Evolutionary conservation across 2,888 invertebrate species (phyloP).

Genomic region (Andrena camellia): DNA sequence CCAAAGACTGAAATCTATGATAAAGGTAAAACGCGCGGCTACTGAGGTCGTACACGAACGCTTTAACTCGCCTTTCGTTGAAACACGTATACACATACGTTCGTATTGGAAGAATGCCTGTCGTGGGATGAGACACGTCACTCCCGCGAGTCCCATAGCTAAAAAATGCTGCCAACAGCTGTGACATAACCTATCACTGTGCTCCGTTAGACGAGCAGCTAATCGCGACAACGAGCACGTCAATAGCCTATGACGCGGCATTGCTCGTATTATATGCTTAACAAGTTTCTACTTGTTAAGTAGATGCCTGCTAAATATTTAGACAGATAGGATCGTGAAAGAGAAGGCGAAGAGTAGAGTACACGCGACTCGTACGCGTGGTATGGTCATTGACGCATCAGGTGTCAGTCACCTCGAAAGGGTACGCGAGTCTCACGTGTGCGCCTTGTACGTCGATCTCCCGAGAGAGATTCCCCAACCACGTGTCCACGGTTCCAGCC

Average conservation of each 20-base stretch:
- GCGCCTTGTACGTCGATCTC: slow-evolving; percentile 37
- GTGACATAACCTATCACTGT: slow-evolving; percentile 57
- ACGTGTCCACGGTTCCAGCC: slow-evolving; percentile 30
- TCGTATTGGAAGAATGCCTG: slow-evolving; percentile 28
- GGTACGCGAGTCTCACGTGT: slow-evolving; percentile 64
- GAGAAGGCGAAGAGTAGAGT: slow-evolving; percentile 1
- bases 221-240: slow-evolving; percentile 12
- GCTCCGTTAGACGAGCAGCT: slow-evolving; percentile 3
- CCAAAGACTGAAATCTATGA: neutral
- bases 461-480: slow-evolving; percentile 13
- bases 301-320: neutral
- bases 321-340: neutral
- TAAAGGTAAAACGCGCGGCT: neutral
- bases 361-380: slow-evolving; percentile 70
- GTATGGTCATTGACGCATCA: slow-evolving; percentile 84
- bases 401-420: slow-evolving; percentile 84
- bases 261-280: no score
- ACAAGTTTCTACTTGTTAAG: no score
- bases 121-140: slow-evolving; percentile 48
- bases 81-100: neutral
- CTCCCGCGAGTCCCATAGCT: slow-evolving; percentile 45
- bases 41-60: slow-evolving; percentile 18
- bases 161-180: slow-evolving; percentile 31
- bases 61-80: slow-evolving; percentile 20
- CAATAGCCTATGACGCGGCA: neutral